phyloP scores from a whole-genome alignment of 2,888 invertebrate genomes.

The Xestobium rufovillosum region DNA sequence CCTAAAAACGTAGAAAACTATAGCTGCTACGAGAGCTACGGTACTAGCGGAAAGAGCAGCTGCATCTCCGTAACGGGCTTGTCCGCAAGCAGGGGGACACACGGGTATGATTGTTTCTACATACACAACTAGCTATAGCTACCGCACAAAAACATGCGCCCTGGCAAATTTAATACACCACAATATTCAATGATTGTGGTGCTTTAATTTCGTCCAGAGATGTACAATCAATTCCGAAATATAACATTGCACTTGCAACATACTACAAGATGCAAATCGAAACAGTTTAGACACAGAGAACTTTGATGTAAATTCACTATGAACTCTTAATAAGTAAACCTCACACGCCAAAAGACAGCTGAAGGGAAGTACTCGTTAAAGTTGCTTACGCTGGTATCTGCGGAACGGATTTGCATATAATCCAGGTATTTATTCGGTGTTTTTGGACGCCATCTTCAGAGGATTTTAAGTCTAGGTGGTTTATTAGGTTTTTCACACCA shows the following conservation, averaged over 20 bases:
- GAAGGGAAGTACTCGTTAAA: conserved; percentile 60
- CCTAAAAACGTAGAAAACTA: conserved; percentile 45
- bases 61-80: conserved; percentile 54
- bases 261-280: not conserved
- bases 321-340: no score
- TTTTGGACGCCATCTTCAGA: no score
- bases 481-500: no score
- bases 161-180: no score
- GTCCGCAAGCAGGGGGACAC: conserved; percentile 86
- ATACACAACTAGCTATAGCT: conserved; percentile 26
- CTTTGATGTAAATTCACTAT: no score
- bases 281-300: no score
- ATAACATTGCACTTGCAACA: not conserved
- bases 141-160: conserved; percentile 9
- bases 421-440: conserved; percentile 50
- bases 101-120: conserved; percentile 86
- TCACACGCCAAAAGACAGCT: no score
- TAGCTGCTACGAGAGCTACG: conserved; percentile 46
- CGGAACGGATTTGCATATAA: conserved; percentile 65
- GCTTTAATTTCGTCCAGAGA: no score
- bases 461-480: no score
- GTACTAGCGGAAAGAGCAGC: conserved; percentile 48
- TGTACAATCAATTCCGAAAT: not conserved
- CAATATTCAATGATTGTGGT: no score
- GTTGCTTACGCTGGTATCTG: conserved; percentile 64